These are phyloP conservation scores for Leptopilina myrica DNA, from an alignment of 2,888 invertebrate genomes.

Conservation along the genomic window DNA sequence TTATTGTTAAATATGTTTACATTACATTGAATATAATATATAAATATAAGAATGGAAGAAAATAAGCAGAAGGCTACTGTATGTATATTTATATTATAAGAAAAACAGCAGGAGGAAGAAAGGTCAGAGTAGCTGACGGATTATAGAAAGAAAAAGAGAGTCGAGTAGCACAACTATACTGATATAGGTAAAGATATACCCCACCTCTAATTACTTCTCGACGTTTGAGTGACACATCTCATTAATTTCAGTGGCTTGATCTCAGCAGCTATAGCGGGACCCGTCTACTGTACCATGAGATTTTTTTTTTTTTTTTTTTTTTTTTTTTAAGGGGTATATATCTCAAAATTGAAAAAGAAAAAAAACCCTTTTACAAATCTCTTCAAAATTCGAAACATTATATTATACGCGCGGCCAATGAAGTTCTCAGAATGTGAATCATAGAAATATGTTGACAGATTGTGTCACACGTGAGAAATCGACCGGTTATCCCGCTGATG, in stretches of 20 bases:
- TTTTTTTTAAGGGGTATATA: neutral
- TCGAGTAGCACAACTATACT: slow-evolving; percentile 49
- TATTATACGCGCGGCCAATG: neutral
- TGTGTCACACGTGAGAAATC: slow-evolving; percentile 20
- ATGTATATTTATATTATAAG: slow-evolving; percentile 10
- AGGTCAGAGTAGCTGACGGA: slow-evolving; percentile 65
- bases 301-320: no score
- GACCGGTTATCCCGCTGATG: neutral
- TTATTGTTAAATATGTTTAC: no score
- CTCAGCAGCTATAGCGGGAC: slow-evolving; percentile 29
- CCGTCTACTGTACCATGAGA: slow-evolving; percentile 15
- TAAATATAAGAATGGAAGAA: slow-evolving; percentile 45
- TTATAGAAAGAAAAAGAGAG: slow-evolving; percentile 62
- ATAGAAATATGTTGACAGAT: slow-evolving; percentile 35
- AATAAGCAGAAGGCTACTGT: slow-evolving; percentile 23
- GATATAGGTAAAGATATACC: slow-evolving; percentile 39
- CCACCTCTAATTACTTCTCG: slow-evolving; percentile 67
- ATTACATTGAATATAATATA: neutral
- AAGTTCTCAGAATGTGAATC: slow-evolving; percentile 39
- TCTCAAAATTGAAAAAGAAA: slow-evolving; percentile 21
- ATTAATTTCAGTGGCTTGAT: slow-evolving; percentile 63
- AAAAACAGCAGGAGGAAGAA: slow-evolving; percentile 51
- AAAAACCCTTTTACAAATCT: slow-evolving; percentile 19
- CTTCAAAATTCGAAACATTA: slow-evolving; percentile 6
- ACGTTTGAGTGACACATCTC: slow-evolving; percentile 72